A percentile compares a stretch with the other conserved stretches of the same genome.
Conservation (phyloP, 2,888 invertebrate genomes). For the Xestobium rufovillosum region DNA sequence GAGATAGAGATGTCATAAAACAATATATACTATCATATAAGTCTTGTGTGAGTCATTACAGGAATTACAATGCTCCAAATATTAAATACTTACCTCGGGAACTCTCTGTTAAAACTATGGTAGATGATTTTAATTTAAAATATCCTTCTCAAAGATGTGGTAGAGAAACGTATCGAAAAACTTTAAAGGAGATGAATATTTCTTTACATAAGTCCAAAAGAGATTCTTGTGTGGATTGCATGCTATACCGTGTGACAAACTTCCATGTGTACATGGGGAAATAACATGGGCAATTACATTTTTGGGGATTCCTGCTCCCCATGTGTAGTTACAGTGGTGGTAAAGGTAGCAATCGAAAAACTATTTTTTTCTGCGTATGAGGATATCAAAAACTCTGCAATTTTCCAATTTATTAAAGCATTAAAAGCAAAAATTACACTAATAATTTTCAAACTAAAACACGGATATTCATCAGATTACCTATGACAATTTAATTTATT, state of each 20-base stretch:
- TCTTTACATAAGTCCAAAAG: conserved; percentile 13
- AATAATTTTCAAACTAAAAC: too few relatives aligned
- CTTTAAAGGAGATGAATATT: conserved; percentile 13
- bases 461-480: too few relatives aligned
- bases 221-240: conserved; percentile 11
- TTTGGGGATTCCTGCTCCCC: too few relatives aligned
- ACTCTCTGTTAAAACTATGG: conserved; percentile 12
- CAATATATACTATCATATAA: conserved; percentile 12
- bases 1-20: conserved; percentile 9
- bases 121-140: conserved; percentile 11
- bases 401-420: too few relatives aligned
- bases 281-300: too few relatives aligned
- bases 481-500: too few relatives aligned
- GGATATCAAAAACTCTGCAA: too few relatives aligned
- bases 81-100: conserved; percentile 12
- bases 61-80: conserved; percentile 12
- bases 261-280: too few relatives aligned
- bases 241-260: conserved; percentile 5
- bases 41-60: conserved; percentile 17
- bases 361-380: too few relatives aligned
- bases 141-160: conserved; percentile 11
- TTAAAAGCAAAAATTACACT: too few relatives aligned
- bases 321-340: too few relatives aligned
- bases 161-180: conserved; percentile 11
- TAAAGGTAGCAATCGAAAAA: too few relatives aligned